Percentiles rank a stretch among this genome's conserved stretches.
These are phyloP conservation scores for Argya squamiceps DNA, from an alignment of 2,797 vertebrate genomes.

Conservation along the genomic window DNA sequence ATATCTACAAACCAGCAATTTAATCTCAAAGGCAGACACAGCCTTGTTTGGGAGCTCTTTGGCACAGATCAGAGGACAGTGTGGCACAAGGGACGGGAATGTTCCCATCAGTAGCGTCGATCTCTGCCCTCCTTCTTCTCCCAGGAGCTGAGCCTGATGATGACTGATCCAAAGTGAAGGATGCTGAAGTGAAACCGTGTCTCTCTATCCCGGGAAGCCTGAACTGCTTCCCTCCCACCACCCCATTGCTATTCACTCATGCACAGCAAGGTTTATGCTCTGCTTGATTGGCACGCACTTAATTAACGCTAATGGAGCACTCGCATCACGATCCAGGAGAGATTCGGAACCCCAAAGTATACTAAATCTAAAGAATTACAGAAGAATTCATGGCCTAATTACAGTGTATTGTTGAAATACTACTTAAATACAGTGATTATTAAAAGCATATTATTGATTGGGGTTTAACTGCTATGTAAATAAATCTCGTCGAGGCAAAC, in stretches of 20 bases:
- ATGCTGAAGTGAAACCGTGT: neutral
- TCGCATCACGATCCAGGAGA: constrained; percentile 52
- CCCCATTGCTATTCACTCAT: neutral
- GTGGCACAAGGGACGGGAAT: accelerated
- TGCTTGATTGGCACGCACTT: constrained; percentile 40
- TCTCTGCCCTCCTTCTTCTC: neutral
- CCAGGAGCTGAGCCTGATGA: neutral
- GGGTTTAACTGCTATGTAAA: constrained; percentile 68
- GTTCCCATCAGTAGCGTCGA: accelerated
- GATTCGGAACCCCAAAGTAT: constrained; percentile 56
- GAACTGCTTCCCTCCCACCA: neutral
- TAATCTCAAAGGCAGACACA: neutral
- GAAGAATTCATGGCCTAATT: constrained; percentile 69
- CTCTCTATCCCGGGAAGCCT: neutral
- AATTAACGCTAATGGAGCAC: constrained; percentile 58
- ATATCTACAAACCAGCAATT: accelerated
- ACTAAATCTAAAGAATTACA: constrained; percentile 67
- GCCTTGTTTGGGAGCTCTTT: neutral
- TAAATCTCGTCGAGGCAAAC: constrained; percentile 47
- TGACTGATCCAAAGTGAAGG: neutral
- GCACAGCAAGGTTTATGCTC: neutral
- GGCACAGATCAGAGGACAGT: neutral
- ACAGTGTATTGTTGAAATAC: constrained; percentile 68
- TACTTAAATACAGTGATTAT: constrained; percentile 71
- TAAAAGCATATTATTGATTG: constrained; percentile 72